Base-by-base conservation (phyloP, 2,113 vertebrate genomes). In the Oophaga pumilio region DNA sequence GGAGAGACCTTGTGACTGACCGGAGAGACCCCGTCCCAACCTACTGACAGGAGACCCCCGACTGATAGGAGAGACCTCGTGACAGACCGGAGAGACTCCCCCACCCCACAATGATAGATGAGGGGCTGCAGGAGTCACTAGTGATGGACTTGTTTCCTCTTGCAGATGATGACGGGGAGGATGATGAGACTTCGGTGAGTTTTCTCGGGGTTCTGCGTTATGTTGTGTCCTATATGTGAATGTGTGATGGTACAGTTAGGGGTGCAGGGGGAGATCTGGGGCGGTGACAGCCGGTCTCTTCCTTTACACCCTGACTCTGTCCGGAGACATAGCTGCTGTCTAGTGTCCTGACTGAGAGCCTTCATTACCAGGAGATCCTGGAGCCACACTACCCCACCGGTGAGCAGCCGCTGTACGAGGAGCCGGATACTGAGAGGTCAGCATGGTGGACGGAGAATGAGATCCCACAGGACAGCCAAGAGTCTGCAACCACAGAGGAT, bases 181-280 rank as follows among this genome's bases (percentile, higher is more conserved):
- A 95, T 62, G 93, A 96, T 71, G 94, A 95, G 87, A 91, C 94
- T 12, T 90, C 95, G 94, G 95, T 96, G 1, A 92, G 93, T 77
- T 85, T 7, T 4, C 28, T 12, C 60, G 13, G 20, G 17, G 64
- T 13, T 12, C 52, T 12, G 8, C 52, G 2, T 53, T 53, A 53
- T 53, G 52, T 53, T 53, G 8, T 56, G 53, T 11, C 1, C 7
- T 13, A 8, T 56, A 1, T 11, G n/a, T n/a, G n/a, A n/a, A 11
- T 13, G 12, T 56, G 53, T 56, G 53, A 56, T 11, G 8, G 53
- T 4, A 43, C 33, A 11, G 12, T 56, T 9, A 56, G 9, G 53
- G 53, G 53, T 9, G 53, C 53, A 53, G 53, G 53, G 53, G 53
- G 53, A 9, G 53, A 1, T 13, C 8, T 56, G 53, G 8, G 53